Evolutionary conservation across 2,888 invertebrate genomes (phyloP), one percentile per base, ranked within the genome.

Genomic region (Xestoiulus laeticollis): DNA sequence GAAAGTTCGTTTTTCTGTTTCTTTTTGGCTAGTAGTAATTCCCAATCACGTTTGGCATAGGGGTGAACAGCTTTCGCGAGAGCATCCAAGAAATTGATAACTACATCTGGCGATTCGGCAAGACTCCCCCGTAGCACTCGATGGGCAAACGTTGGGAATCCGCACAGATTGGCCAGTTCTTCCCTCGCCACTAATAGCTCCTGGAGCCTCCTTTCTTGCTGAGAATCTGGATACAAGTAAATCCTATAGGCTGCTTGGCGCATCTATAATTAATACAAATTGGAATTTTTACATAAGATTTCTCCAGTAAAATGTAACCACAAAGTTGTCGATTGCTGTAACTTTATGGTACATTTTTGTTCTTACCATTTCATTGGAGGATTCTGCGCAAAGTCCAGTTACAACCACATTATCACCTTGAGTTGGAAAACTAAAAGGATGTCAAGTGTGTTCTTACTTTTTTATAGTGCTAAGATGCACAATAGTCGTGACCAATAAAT

Each of bases 171-270:
- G 0, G 99, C 99, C 90, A 99, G 93, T 89, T 96, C 93, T 90
- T 96, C 94, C 22, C 99, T 93, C 0, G 95, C 94, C 26, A 93
- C 92, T 14, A 99, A 92, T 85, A 99, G 93, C 91, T 95, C 94
- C 33, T 93, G 92, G 0, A 99, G 93, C 38, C 97, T 92, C 82
- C 93, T 92, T 91, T 97, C 96, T 92, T 98, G 98, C 1, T 94
- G 93, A 0, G 91, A 90, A 91, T 97, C 96, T 0, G 97, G 97
- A 90, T 95, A 94, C 26, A 98, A 93, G 93, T 95, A 99, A 88
- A 97, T 93, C 89, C 95, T 94, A 92, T 98, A 98, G 0, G 97
- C 97, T 0, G 96, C 95, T 93, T 99, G 98, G 38, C 99, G 94
- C 1, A 93, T 90, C 91, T 92, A 44, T 16, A n/a, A 22, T 26